Evolutionary conservation across 2,113 vertebrate genomes (phyloP).

Genomic region (Rallus limicola): DNA sequence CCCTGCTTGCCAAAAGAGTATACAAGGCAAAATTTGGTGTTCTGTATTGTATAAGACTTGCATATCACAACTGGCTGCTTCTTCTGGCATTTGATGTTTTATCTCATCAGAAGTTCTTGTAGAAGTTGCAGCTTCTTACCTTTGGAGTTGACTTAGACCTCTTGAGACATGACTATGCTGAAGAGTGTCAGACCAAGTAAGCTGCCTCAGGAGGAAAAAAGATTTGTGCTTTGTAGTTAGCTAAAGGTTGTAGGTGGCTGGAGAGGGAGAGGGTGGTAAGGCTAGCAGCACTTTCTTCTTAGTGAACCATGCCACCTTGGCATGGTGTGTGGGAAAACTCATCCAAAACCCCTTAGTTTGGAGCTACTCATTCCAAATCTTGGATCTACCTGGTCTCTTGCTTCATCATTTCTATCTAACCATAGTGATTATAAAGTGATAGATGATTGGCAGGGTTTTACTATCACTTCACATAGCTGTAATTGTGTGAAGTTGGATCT

Average conservation of each 20-base stretch:
- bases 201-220: background rate
- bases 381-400: background rate
- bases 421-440: background rate
- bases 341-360: background rate
- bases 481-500: background rate
- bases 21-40: background rate
- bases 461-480: background rate
- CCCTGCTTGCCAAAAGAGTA: background rate
- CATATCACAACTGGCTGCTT: background rate
- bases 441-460: background rate
- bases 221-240: background rate
- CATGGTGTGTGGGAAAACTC: background rate
- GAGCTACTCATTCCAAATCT: background rate
- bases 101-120: background rate
- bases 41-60: background rate
- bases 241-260: background rate
- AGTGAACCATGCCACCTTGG: background rate
- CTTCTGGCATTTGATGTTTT: background rate
- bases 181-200: background rate
- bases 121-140: background rate
- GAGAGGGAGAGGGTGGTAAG: background rate
- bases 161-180: background rate
- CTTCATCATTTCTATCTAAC: background rate
- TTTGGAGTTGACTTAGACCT: background rate
- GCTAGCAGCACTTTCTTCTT: background rate